A percentile compares a stretch with the other conserved stretches of the same genome.
These are phyloP conservation scores for Xestobium rufovillosum DNA, from an alignment of 2,888 invertebrate genomes.

Conservation along the genomic window DNA sequence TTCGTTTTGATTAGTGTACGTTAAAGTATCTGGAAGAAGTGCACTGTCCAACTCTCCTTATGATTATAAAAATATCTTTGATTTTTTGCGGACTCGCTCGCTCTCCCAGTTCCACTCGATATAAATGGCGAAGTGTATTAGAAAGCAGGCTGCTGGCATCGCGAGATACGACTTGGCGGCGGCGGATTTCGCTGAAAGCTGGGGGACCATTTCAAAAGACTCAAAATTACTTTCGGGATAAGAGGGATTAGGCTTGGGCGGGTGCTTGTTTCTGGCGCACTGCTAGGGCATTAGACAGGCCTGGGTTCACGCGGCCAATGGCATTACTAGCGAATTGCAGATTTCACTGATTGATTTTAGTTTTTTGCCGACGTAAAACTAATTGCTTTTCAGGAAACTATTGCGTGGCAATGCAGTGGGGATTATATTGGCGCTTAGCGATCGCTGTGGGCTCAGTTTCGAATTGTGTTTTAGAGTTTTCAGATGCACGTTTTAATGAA, in stretches of 20 bases:
- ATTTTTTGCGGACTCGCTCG: too few relatives aligned
- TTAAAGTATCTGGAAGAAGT: too few relatives aligned
- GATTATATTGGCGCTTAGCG: too few relatives aligned
- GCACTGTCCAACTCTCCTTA: too few relatives aligned
- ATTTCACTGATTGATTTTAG: constrained; percentile 38
- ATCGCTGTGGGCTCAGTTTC: too few relatives aligned
- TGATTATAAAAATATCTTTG: too few relatives aligned
- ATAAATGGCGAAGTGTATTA: constrained; percentile 17
- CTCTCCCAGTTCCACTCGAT: constrained; percentile 17
- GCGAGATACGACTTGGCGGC: constrained; percentile 39
- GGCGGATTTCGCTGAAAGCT: constrained; percentile 41
- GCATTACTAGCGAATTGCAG: constrained; percentile 37
- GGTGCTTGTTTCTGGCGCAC: constrained; percentile 38
- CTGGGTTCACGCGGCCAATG: constrained; percentile 39
- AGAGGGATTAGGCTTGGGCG: constrained; percentile 52
- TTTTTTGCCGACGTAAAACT: constrained; percentile 22
- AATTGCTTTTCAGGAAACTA: constrained; percentile 9
- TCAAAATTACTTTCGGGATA: constrained; percentile 58
- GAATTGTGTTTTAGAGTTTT: too few relatives aligned
- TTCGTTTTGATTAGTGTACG: too few relatives aligned
- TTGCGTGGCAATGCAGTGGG: too few relatives aligned
- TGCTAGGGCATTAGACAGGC: constrained; percentile 38
- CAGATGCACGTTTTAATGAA: too few relatives aligned
- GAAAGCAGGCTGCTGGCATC: constrained; percentile 29
- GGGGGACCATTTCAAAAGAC: constrained; percentile 52